Evolutionary conservation across 2,888 invertebrate species (phyloP).

Genomic region (Philaethria dido): DNA sequence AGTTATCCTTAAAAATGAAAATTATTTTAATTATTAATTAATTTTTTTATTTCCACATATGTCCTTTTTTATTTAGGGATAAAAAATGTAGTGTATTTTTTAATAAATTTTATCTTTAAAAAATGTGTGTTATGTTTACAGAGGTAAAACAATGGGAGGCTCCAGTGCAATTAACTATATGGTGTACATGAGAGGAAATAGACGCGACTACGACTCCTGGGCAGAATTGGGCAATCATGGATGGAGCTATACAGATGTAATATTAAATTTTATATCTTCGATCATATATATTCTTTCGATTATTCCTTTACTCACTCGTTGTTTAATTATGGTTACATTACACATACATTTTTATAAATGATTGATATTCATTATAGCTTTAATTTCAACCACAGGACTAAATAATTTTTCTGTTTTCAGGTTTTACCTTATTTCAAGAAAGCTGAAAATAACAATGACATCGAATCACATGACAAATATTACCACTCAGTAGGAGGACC

Average conservation of each 20-base stretch:
- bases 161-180: constrained; percentile 87
- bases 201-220: constrained; percentile 87
- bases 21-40: too few relatives aligned
- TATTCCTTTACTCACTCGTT: too few relatives aligned
- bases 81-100: too few relatives aligned
- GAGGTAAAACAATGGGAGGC: constrained; percentile 88
- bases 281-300: too few relatives aligned
- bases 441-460: constrained; percentile 85
- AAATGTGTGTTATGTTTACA: constrained; percentile 49
- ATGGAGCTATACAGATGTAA: constrained; percentile 85
- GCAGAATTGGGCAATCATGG: constrained; percentile 84
- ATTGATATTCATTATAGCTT: too few relatives aligned
- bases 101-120: too few relatives aligned
- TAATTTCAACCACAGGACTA: too few relatives aligned
- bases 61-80: too few relatives aligned
- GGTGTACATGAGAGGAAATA: constrained; percentile 86
- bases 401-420: constrained; percentile 54
- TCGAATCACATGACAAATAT: constrained; percentile 77
- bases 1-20: too few relatives aligned
- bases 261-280: not conserved
- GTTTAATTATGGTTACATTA: too few relatives aligned
- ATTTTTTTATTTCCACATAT: too few relatives aligned
- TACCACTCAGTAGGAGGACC: constrained; percentile 86
- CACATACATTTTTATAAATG: too few relatives aligned
- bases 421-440: constrained; percentile 88